Evolutionary conservation across 2,113 vertebrate genomes (phyloP).

Genomic region (Falcunculus frontatus): DNA sequence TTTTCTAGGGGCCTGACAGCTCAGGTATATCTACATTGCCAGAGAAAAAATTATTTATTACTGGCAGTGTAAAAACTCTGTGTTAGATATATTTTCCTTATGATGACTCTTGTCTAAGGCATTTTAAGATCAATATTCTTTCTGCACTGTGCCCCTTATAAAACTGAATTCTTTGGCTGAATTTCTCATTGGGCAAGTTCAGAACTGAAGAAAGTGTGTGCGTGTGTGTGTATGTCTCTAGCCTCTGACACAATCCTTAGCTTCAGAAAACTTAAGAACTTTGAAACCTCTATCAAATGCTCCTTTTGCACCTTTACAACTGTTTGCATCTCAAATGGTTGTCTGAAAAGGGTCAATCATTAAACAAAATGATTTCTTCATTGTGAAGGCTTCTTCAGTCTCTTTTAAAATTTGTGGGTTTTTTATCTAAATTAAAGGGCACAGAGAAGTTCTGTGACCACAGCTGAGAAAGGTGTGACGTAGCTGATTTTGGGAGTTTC

Average conservation of each 20-base stretch:
- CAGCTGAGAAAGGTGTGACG: background rate
- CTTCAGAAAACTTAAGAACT: background rate
- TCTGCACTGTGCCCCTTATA: background rate
- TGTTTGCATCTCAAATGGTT: background rate
- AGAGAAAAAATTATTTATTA: background rate
- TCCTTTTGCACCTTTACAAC: background rate
- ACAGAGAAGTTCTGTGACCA: background rate
- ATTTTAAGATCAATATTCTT: background rate
- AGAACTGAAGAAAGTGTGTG: background rate
- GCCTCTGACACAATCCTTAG: background rate
- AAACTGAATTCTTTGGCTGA: background rate
- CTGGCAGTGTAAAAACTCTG: background rate
- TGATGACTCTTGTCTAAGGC: background rate
- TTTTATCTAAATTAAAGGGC: background rate
- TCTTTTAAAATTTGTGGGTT: background rate
- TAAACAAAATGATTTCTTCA: background rate
- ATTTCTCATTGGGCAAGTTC: background rate
- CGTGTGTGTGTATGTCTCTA: background rate
- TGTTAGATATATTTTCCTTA: background rate
- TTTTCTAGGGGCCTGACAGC: background rate
- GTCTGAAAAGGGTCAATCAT: background rate
- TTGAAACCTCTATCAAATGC: background rate
- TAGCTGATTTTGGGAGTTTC: background rate
- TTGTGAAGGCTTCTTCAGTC: background rate
- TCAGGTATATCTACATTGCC: background rate